These are phyloP conservation scores for Venusia cambrica DNA, from an alignment of 2,888 invertebrate species.

Conservation along the genomic window DNA sequence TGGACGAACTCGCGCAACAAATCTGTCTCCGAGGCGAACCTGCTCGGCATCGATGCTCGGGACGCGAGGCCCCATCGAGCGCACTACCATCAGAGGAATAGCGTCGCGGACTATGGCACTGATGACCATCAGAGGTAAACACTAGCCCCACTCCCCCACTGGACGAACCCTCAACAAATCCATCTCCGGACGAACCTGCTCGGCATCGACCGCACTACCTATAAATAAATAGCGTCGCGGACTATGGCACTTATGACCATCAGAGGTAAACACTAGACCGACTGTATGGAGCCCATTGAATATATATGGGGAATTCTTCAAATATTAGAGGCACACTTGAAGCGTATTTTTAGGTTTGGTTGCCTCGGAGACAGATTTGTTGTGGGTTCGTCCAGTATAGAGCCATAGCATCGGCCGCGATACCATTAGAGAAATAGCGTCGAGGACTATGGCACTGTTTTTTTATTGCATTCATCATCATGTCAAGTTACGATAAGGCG, in stretches of 20 bases:
- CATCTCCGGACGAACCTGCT: conserved; percentile 92
- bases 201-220: conserved; percentile 71
- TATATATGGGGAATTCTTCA: too few species aligned
- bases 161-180: conserved; percentile 83
- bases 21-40: conserved; percentile 93
- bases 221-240: conserved; percentile 83
- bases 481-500: too few species aligned
- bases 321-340: too few species aligned
- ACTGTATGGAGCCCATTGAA: too few species aligned
- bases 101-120: conserved; percentile 81
- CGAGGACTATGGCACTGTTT: conserved; percentile 79
- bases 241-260: conserved; percentile 79
- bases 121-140: conserved; percentile 79
- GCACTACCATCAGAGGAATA: conserved; percentile 75
- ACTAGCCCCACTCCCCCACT: too few species aligned
- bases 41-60: conserved; percentile 83
- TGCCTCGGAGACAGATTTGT: conserved; percentile 66
- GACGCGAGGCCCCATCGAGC: conserved; percentile 73
- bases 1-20: conserved; percentile 77
- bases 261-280: conserved; percentile 77
- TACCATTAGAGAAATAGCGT: conserved; percentile 82
- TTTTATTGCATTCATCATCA: too few species aligned
- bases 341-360: too few species aligned
- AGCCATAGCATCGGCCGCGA: conserved; percentile 83
- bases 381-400: conserved; percentile 91